phyloP scores from a whole-genome alignment of 2,113 vertebrate species.

The Cyprinus carpio region DNA sequence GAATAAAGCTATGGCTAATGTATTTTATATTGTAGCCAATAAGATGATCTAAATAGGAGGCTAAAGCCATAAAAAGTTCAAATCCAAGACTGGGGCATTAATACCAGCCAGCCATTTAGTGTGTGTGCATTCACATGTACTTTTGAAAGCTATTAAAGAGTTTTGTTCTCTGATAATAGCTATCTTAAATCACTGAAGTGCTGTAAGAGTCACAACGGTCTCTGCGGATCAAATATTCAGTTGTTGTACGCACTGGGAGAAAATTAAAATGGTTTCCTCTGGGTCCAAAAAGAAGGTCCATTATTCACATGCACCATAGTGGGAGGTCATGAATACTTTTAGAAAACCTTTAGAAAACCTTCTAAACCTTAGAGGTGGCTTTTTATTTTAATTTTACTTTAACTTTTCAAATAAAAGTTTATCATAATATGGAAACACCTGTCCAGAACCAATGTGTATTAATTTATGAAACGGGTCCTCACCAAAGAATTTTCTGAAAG shows the following conservation, averaged over 20 bases:
- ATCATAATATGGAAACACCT: not conserved
- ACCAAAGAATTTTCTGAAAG: too few relatives aligned
- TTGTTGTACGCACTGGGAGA: not conserved
- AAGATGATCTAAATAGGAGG: constrained; percentile 13
- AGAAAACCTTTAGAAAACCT: not conserved
- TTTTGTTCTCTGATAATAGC: constrained; percentile 25
- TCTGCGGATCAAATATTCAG: constrained; percentile 4
- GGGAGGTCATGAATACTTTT: not conserved
- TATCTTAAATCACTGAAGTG: constrained; percentile 14
- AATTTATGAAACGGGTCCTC: not conserved
- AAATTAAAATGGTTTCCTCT: not conserved
- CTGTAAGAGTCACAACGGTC: not conserved
- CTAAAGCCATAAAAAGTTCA: constrained; percentile 13
- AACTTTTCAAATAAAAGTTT: not conserved
- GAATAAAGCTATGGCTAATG: constrained; percentile 7
- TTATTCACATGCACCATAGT: not conserved
- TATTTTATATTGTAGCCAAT: constrained; percentile 29
- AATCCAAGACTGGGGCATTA: constrained; percentile 4
- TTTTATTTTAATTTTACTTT: not conserved
- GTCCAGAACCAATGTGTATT: not conserved
- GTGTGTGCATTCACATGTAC: not conserved
- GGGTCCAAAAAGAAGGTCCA: not conserved
- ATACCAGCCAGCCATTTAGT: not conserved
- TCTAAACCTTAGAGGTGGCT: not conserved
- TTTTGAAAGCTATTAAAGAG: constrained; percentile 10